These are phyloP conservation scores for Plecotus auritus DNA, from an alignment of 2,113 vertebrate species.

Conservation along the genomic window DNA sequence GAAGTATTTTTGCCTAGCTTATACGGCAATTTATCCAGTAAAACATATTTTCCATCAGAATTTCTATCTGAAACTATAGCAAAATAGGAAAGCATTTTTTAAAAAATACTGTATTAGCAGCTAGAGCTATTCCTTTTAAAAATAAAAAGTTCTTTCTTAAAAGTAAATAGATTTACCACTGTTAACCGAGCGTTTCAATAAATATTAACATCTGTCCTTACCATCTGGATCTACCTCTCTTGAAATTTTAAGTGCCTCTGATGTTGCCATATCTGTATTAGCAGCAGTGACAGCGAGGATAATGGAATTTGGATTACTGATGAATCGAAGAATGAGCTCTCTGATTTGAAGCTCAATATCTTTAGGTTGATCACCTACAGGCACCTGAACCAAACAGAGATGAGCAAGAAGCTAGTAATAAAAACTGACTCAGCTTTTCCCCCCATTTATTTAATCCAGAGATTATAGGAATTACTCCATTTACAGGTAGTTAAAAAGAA, in stretches of 20 bases:
- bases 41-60: slow-evolving; percentile 27
- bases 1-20: slow-evolving; percentile 7
- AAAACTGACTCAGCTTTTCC: background rate
- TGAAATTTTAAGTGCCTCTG: slow-evolving; percentile 97
- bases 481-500: slow-evolving; percentile 34
- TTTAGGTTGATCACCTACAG: slow-evolving; percentile 97
- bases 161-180: background rate
- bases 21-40: background rate
- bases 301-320: slow-evolving; percentile 98
- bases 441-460: background rate
- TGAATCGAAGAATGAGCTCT: slow-evolving; percentile 94
- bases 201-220: slow-evolving; percentile 75
- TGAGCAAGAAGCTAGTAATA: slow-evolving; percentile 16
- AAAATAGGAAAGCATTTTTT: slow-evolving; percentile 40
- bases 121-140: slow-evolving; percentile 1
- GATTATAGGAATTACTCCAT: background rate
- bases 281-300: slow-evolving; percentile 98
- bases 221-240: slow-evolving; percentile 97
- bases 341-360: slow-evolving; percentile 97
- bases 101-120: slow-evolving; percentile 32
- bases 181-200: slow-evolving; percentile 8
- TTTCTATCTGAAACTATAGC: slow-evolving; percentile 28
- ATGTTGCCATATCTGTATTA: slow-evolving; percentile 99
- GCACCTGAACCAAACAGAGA: slow-evolving; percentile 83
- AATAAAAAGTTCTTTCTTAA: slow-evolving; percentile 11